A percentile compares a stretch with the other conserved stretches of the same genome.
Evolutionary conservation across 1,140 invertebrate species (phyloP).

Genomic region (Drosophila fuyamai): DNA sequence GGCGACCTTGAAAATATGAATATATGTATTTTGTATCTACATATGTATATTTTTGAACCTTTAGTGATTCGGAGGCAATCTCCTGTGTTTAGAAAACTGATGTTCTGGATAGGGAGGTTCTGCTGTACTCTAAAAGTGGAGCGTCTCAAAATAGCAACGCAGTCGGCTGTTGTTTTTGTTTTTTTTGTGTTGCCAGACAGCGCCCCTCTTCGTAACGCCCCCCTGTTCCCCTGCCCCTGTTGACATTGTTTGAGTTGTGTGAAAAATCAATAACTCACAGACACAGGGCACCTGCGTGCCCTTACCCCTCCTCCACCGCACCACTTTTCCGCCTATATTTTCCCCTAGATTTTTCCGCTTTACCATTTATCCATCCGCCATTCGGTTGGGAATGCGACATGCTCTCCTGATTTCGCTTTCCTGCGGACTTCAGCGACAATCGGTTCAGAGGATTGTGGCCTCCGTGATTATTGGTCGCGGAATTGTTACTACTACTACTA

Average conservation of each 20-base stretch:
- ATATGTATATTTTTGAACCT: too few species aligned
- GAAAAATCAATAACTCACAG: slow-evolving; percentile 73
- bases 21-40: too few species aligned
- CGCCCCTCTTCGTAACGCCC: slow-evolving; percentile 23
- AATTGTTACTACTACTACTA: slow-evolving; percentile 53
- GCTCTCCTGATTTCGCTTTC: slow-evolving; percentile 81
- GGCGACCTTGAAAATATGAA: too few species aligned
- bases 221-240: slow-evolving; percentile 12
- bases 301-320: background rate
- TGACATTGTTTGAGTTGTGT: slow-evolving; percentile 35
- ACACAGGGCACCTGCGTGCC: slow-evolving; percentile 40
- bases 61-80: too few species aligned
- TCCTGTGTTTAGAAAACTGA: too few species aligned
- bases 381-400: slow-evolving; percentile 92
- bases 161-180: slow-evolving; percentile 11
- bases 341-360: slow-evolving; percentile 77
- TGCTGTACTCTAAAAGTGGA: slow-evolving; percentile 55
- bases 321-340: slow-evolving; percentile 32
- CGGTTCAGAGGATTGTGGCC: slow-evolving; percentile 70
- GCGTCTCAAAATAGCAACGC: slow-evolving; percentile 65
- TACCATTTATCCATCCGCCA: slow-evolving; percentile 92
- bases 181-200: slow-evolving; percentile 50
- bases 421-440: slow-evolving; percentile 66
- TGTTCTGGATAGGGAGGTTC: background rate
- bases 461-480: slow-evolving; percentile 47